These are phyloP conservation scores for Carcharodon carcharias DNA, from an alignment of 2,797 vertebrate genomes.

Conservation along the genomic window DNA sequence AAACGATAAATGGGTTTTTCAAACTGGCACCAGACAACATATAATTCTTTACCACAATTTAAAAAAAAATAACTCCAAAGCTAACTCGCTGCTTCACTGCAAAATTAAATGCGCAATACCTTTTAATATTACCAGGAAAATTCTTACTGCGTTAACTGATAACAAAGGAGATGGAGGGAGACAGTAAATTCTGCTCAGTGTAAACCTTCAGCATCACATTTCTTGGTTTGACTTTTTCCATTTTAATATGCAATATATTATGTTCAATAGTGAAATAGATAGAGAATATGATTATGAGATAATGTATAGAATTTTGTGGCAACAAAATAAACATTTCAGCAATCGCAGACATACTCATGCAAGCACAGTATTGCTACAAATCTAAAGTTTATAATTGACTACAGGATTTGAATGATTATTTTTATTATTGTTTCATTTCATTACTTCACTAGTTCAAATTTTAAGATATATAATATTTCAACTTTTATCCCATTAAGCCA, in stretches of 20 bases:
- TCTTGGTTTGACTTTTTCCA: neutral
- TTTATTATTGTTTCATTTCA: neutral
- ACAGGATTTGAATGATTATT: neutral
- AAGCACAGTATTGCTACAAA: neutral
- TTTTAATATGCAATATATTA: neutral
- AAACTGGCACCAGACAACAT: neutral
- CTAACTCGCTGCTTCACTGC: neutral
- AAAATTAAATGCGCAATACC: neutral
- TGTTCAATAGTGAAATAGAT: neutral
- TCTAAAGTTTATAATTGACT: neutral
- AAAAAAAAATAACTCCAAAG: neutral
- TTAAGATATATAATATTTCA: neutral
- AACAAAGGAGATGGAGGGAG: neutral
- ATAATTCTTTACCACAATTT: neutral
- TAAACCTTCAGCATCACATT: neutral
- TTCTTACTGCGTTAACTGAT: neutral
- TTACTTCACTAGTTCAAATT: neutral
- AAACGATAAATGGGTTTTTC: neutral
- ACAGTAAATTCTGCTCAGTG: neutral
- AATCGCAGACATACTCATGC: neutral
- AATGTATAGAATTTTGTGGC: neutral
- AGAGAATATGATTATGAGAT: neutral
- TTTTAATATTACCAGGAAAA: constrained; percentile 5
- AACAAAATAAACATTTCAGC: neutral
- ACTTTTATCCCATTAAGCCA: neutral